phyloP scores from a whole-genome alignment of 2,797 vertebrate genomes.

The Arremon aurantiirostris region DNA sequence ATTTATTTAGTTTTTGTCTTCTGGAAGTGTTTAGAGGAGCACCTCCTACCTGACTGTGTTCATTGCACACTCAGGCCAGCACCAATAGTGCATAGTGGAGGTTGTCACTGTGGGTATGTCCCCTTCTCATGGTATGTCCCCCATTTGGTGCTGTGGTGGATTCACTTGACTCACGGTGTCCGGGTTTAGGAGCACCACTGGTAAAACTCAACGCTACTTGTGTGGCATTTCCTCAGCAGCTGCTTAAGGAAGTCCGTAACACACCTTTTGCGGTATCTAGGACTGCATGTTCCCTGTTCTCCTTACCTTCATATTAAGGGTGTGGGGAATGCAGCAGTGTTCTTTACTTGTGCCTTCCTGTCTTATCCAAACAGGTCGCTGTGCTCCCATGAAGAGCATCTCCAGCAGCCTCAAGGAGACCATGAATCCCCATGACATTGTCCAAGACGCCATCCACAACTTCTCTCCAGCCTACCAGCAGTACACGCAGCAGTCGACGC shows the following conservation, averaged over 20 bases:
- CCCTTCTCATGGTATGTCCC: not conserved
- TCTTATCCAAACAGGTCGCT: slow-evolving; percentile 80
- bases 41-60: not conserved
- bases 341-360: not conserved
- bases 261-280: not conserved
- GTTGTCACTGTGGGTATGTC: not conserved
- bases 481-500: slow-evolving; percentile 95
- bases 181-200: not conserved
- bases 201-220: not conserved
- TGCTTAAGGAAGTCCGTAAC: not conserved
- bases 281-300: not conserved
- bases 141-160: not conserved
- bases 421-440: slow-evolving; percentile 96
- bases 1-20: not conserved
- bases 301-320: not conserved
- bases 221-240: not conserved
- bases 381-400: slow-evolving; percentile 99
- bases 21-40: not conserved
- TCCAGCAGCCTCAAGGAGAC: slow-evolving; percentile 99
- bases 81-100: not conserved
- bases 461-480: slow-evolving; percentile 99
- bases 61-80: not conserved
- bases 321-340: not conserved
- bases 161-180: not conserved
- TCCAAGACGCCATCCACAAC: slow-evolving; percentile 98